These are phyloP conservation scores for Entomobrya multifasciata DNA, from an alignment of 2,888 invertebrate genomes.

Conservation along the genomic window DNA sequence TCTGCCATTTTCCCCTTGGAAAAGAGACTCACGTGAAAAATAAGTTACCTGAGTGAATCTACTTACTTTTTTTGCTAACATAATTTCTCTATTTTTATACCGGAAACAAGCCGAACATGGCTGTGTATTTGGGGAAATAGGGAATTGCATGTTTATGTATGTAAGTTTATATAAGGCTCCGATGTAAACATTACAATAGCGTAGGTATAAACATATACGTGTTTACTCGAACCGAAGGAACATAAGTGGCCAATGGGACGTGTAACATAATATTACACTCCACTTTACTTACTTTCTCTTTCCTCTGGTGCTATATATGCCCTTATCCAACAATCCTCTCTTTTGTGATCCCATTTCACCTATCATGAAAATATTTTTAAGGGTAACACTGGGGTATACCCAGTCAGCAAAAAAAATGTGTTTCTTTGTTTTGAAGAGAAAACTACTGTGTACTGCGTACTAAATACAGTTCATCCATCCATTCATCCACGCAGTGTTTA, in stretches of 20 bases:
- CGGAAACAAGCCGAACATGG: constrained; percentile 33
- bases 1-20: background rate
- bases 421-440: too few relatives aligned
- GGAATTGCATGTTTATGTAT: constrained; percentile 4
- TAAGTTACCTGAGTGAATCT: background rate
- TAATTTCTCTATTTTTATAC: constrained; percentile 28
- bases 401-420: too few relatives aligned
- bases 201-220: background rate
- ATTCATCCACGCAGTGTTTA: constrained; percentile 30
- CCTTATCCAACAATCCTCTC: background rate
- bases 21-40: constrained; percentile 9
- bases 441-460: too few relatives aligned
- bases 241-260: constrained; percentile 38
- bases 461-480: too few relatives aligned
- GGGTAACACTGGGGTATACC: background rate
- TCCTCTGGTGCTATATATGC: background rate
- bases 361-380: constrained; percentile 18
- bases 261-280: constrained; percentile 29
- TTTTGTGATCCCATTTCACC: constrained; percentile 35
- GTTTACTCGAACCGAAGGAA: background rate
- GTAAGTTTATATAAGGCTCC: too few relatives aligned
- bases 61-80: background rate
- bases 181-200: background rate
- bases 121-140: constrained; percentile 19
- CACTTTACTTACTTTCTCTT: background rate